Evolutionary conservation across 2,797 vertebrate species (phyloP).

Genomic region (Onychomys torridus): DNA sequence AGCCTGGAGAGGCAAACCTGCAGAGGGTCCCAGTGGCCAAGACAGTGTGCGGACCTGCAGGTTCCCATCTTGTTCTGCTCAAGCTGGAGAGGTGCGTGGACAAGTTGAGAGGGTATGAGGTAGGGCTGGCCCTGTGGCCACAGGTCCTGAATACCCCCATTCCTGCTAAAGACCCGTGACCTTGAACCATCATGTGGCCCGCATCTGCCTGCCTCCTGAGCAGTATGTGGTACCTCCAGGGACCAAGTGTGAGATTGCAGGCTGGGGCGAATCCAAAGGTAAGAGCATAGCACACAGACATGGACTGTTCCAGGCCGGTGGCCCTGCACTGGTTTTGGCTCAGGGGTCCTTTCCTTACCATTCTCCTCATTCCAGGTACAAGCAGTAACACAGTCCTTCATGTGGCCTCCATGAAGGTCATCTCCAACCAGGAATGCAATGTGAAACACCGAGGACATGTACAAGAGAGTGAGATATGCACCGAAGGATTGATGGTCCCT

Average conservation of each 20-base stretch:
- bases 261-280: constrained; percentile 97
- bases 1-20: constrained; percentile 89
- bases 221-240: constrained; percentile 92
- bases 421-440: constrained; percentile 93
- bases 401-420: constrained; percentile 91
- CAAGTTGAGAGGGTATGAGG: not conserved
- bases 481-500: constrained; percentile 87
- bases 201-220: constrained; percentile 97
- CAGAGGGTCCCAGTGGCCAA: constrained; percentile 92
- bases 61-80: constrained; percentile 96
- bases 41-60: constrained; percentile 94
- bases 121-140: not conserved
- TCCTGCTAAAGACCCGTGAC: constrained; percentile 87
- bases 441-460: constrained; percentile 91
- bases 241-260: constrained; percentile 95
- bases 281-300: constrained; percentile 47
- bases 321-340: not conserved
- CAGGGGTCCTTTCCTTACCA: not conserved
- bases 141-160: constrained; percentile 28
- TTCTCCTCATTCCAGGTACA: constrained; percentile 86
- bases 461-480: constrained; percentile 96
- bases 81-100: constrained; percentile 92
- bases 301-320: not conserved
- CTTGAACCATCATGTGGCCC: constrained; percentile 93
- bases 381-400: constrained; percentile 91